Conservation (phyloP, 2,888 invertebrate species). For the Drosophila infuscata region DNA sequence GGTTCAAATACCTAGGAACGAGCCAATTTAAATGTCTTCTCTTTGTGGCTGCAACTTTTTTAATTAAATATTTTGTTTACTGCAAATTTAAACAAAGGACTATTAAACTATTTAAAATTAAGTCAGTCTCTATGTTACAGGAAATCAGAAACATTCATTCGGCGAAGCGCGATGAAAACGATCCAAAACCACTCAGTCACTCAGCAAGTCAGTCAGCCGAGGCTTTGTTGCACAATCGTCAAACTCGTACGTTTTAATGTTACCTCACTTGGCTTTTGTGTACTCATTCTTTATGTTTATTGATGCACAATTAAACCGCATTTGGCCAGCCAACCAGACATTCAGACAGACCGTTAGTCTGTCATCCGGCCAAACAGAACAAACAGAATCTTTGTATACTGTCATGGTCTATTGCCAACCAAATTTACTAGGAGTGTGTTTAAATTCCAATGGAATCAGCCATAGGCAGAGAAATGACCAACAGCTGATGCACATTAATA, state of each 20-base stretch:
- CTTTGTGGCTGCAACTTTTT: neutral
- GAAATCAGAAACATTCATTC: slow-evolving; percentile 37
- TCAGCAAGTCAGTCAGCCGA: slow-evolving; percentile 59
- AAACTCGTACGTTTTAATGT: slow-evolving; percentile 45
- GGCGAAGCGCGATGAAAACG: slow-evolving; percentile 50
- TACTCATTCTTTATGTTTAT: slow-evolving; percentile 55
- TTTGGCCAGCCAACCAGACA: slow-evolving; percentile 58
- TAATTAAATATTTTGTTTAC: neutral
- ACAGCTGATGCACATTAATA: slow-evolving; percentile 8
- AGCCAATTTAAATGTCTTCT: neutral
- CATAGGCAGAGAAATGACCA: slow-evolving; percentile 13
- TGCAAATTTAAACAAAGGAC: neutral
- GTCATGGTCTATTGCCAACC: slow-evolving; percentile 77
- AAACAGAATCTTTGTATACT: slow-evolving; percentile 59
- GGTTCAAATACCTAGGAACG: neutral
- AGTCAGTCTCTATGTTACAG: slow-evolving; percentile 15
- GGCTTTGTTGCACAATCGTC: slow-evolving; percentile 54
- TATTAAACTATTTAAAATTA: neutral
- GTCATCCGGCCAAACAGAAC: slow-evolving; percentile 60
- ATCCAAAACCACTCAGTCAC: slow-evolving; percentile 46
- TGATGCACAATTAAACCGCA: slow-evolving; percentile 73
- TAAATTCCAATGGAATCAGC: slow-evolving; percentile 40
- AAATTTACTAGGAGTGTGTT: slow-evolving; percentile 58
- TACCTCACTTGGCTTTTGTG: slow-evolving; percentile 58
- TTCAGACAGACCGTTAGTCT: slow-evolving; percentile 40